Conservation (phyloP, 2,888 invertebrate genomes). For the Sarcophaga carnaria region DNA sequence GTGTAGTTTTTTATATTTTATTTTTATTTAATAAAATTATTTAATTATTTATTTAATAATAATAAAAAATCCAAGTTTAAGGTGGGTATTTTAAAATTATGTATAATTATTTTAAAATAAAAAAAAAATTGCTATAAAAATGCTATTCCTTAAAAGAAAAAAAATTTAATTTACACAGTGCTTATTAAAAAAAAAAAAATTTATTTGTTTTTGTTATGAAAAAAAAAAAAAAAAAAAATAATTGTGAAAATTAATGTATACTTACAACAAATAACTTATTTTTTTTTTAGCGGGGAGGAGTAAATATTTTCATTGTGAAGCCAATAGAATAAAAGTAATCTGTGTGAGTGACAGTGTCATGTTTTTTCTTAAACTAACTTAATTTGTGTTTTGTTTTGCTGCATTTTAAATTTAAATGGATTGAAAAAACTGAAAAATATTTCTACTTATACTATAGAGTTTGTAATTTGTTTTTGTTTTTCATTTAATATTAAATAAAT, state of each 20-base stretch:
- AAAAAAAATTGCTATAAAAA: slow-evolving; percentile 2
- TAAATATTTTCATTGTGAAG: no score
- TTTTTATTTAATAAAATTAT: slow-evolving; percentile 20
- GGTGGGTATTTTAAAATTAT: slow-evolving; percentile 62
- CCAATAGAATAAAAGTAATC: no score
- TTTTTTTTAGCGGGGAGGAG: no score
- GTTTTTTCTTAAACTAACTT: no score
- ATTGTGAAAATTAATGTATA: background rate
- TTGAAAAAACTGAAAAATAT: no score
- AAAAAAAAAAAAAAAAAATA: slow-evolving; percentile 27
- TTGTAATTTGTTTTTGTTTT: slow-evolving; percentile 53
- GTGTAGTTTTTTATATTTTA: slow-evolving; percentile 52
- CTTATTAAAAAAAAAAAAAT: no score
- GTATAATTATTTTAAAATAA: slow-evolving; percentile 36
- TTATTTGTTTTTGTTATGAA: slow-evolving; percentile 26
- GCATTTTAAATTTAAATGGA: no score
- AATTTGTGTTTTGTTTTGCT: no score
- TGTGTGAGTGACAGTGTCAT: no score
- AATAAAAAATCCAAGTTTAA: slow-evolving; percentile 61
- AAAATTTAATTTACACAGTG: no score
- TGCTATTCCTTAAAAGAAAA: slow-evolving; percentile 16
- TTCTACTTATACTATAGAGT: slow-evolving; percentile 31
- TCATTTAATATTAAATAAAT: slow-evolving; percentile 53
- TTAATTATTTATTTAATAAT: no score
- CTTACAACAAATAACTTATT: no score